These are phyloP conservation scores for Okamejei kenojei DNA, from an alignment of 2,797 vertebrate genomes.

Conservation along the genomic window DNA sequence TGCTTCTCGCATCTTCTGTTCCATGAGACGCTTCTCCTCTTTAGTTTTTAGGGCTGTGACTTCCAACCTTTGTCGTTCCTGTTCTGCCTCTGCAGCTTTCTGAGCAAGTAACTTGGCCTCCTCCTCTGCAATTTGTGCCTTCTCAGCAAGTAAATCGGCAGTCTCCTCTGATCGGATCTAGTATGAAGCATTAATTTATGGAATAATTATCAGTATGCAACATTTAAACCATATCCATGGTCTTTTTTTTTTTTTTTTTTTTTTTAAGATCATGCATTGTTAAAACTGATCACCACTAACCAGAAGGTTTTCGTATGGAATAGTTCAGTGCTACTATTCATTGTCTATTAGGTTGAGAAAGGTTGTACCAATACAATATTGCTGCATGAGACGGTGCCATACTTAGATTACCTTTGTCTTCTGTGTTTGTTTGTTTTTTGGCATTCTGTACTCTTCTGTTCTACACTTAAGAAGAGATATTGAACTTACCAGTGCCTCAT, in stretches of 20 bases:
- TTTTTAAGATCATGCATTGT: background rate
- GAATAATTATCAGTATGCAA: background rate
- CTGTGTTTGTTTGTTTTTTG: background rate
- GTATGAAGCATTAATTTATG: background rate
- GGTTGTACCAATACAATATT: background rate
- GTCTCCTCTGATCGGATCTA: constrained; percentile 83
- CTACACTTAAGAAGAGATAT: background rate
- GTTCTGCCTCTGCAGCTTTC: constrained; percentile 85
- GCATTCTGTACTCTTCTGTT: background rate
- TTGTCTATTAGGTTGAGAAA: background rate
- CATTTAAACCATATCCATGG: background rate
- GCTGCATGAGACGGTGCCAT: background rate
- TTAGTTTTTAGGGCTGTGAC: constrained; percentile 81
- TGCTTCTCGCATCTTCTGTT: constrained; percentile 89
- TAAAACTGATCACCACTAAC: background rate
- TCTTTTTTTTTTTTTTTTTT: background rate
- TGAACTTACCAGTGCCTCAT: constrained; percentile 76
- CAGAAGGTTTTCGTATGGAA: background rate
- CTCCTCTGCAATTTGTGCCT: constrained; percentile 87
- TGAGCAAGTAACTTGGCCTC: constrained; percentile 87
- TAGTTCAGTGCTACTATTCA: background rate
- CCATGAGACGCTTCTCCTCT: constrained; percentile 86
- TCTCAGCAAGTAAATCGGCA: constrained; percentile 83
- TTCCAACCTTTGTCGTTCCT: constrained; percentile 80
- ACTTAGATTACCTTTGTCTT: background rate